A percentile compares a stretch with the other conserved stretches of the same genome.
Conservation (phyloP, 53 echinoderm and acorn worm species). For the Antedon mediterranea region DNA sequence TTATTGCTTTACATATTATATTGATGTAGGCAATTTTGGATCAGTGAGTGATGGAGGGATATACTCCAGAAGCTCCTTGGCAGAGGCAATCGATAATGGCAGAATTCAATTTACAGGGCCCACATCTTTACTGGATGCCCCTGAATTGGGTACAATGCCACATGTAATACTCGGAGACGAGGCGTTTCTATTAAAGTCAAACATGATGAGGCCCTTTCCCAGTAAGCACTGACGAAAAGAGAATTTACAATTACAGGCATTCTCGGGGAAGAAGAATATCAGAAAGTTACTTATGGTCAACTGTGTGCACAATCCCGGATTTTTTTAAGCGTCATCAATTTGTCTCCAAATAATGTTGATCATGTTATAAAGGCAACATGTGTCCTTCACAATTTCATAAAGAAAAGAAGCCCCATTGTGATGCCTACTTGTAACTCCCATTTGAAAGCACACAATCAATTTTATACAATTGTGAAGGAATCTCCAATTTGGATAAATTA, state of each 20-base stretch:
- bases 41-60: background rate
- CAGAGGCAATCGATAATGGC: slow-evolving; percentile 2
- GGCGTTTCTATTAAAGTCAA: slow-evolving; percentile 31
- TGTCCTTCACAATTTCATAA: slow-evolving; percentile 35
- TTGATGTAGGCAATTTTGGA: background rate
- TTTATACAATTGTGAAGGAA: background rate
- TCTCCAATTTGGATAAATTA: slow-evolving; percentile 4
- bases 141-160: slow-evolving; percentile 18
- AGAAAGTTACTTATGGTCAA: slow-evolving; percentile 35
- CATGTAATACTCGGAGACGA: slow-evolving; percentile 26
- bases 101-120: slow-evolving; percentile 11
- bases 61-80: background rate
- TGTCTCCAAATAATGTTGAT: slow-evolving; percentile 13
- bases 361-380: slow-evolving; percentile 38
- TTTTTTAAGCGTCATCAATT: slow-evolving; percentile 18
- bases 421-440: background rate
- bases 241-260: slow-evolving; percentile 30
- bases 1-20: background rate
- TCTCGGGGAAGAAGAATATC: slow-evolving; percentile 20
- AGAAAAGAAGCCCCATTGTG: slow-evolving; percentile 4
- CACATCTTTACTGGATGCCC: slow-evolving; percentile 15
- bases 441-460: background rate
- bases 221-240: background rate
- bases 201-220: slow-evolving; percentile 40
- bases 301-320: slow-evolving; percentile 32